Evolutionary conservation across 2,888 invertebrate genomes (phyloP), one percentile per base, ranked within the genome.

Genomic region (Temnothorax unifasciatus): DNA sequence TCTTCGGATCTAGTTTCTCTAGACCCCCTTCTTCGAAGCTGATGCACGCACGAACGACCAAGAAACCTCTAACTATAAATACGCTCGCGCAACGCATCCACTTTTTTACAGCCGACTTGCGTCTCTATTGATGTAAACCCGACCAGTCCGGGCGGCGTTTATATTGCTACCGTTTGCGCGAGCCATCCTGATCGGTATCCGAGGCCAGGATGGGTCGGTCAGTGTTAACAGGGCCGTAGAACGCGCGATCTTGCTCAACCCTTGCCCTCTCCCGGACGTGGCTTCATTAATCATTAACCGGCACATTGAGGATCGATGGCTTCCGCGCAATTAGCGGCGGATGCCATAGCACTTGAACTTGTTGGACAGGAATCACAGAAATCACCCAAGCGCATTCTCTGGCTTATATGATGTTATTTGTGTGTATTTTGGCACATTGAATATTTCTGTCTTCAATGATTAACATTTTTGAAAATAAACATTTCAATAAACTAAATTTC

Each of bases 221-320:
- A 64, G 76, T 82, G 82, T 75, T 75, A 82, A 82, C 82, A 74
- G 82, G 75, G 63, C 82, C 52, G 61, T 76, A 59, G 64, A 71
- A 64, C 76, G 82, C 54, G 63, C 52, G 69, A 79, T 82, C 41
- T 63, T 82, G 82, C 4, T 82, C 75, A 76, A 82, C 75, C 82
- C 82, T 82, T 82, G 82, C 75, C 21, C 82, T 76, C 52, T 63
- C 44, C 47, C 47, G 79, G 34, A 69, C 54, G 21, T 75, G 44
- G 63, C 82, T 63, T 82, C 82, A 75, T 82, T 82, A 82, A 82
- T 82, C 82, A 82, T 82, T 82, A 82, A 82, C 73, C 52, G 63
- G 41, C 38, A 44, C 44, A 82, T 75, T 34, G 63, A 61, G 52
- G 75, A 75, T 74, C 82, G 61, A 75, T 75, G 76, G 52, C 50